phyloP scores from a whole-genome alignment of 2,888 invertebrate genomes.

The Ametastegia equiseti region DNA sequence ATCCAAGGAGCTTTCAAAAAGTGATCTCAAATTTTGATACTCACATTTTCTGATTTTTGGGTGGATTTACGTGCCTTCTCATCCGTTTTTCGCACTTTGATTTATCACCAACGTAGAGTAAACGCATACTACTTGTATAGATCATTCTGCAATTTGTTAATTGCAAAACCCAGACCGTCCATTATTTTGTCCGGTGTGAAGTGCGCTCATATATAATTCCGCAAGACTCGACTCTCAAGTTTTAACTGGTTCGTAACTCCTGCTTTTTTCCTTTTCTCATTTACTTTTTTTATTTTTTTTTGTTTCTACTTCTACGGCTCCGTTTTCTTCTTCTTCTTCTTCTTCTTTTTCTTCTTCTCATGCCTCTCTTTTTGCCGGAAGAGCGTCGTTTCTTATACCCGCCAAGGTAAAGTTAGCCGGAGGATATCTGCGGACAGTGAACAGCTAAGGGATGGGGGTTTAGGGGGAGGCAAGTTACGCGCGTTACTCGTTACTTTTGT shows the following conservation, averaged over 20 bases:
- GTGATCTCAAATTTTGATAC: no score
- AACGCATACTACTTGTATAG: background rate
- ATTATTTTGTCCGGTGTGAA: constrained; percentile 33
- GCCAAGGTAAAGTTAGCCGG: background rate
- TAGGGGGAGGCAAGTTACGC: background rate
- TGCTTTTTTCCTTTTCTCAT: background rate
- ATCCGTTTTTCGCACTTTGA: background rate
- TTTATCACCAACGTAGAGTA: background rate
- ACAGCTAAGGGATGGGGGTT: background rate
- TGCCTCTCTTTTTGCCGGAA: background rate
- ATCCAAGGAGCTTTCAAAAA: no score
- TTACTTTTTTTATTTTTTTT: background rate
- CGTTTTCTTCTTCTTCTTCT: background rate
- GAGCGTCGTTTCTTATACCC: background rate
- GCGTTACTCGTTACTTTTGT: background rate
- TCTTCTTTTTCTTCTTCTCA: background rate
- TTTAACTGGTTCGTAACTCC: constrained; percentile 37
- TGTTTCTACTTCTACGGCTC: background rate
- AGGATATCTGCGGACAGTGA: background rate
- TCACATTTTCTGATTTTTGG: no score
- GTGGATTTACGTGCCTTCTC: background rate
- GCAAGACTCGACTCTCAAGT: constrained; percentile 30
- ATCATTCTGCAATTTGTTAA: constrained; percentile 37
- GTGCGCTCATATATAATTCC: constrained; percentile 41
- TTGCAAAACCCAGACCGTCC: background rate